Percentiles rank a stretch among this genome's conserved stretches.
Conservation (phyloP, 2,888 invertebrate species). For the Chrysodeixis includens region DNA sequence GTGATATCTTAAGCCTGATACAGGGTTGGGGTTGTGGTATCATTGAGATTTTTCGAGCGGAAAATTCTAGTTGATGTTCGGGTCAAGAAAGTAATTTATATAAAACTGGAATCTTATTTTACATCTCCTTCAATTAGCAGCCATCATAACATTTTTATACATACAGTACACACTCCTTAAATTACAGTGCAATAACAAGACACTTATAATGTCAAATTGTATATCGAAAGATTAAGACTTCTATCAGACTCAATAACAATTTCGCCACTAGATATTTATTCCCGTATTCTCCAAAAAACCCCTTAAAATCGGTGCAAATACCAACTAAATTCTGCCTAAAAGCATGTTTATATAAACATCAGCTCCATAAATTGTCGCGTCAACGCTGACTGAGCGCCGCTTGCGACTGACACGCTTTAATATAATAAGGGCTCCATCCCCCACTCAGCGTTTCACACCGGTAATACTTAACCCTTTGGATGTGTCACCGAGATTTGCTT, state of each 20-base stretch:
- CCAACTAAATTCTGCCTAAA: conserved; percentile 21
- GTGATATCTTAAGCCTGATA: neutral
- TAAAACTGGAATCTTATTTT: neutral
- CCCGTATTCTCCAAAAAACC: too few relatives aligned
- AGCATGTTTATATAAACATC: conserved; percentile 41
- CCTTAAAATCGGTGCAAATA: conserved; percentile 20
- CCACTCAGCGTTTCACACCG: conserved; percentile 49
- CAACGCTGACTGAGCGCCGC: conserved; percentile 42
- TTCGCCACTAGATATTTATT: too few relatives aligned
- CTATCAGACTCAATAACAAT: too few relatives aligned
- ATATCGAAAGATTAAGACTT: too few relatives aligned
- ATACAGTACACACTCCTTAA: too few relatives aligned
- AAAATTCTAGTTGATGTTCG: neutral
- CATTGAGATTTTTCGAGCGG: neutral
- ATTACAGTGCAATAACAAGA: too few relatives aligned
- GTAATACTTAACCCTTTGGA: conserved; percentile 41
- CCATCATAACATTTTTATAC: too few relatives aligned
- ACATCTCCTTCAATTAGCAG: too few relatives aligned
- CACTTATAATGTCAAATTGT: too few relatives aligned
- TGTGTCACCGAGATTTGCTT: conserved; percentile 38
- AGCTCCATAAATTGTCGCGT: conserved; percentile 41
- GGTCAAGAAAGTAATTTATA: neutral
- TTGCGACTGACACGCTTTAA: conserved; percentile 45
- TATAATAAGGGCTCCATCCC: conserved; percentile 56
- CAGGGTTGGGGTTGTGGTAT: neutral